Percentiles rank a stretch among this genome's conserved stretches.
These are phyloP conservation scores for Rhabdornis inornatus DNA, from an alignment of 2,113 vertebrate species.

Conservation along the genomic window DNA sequence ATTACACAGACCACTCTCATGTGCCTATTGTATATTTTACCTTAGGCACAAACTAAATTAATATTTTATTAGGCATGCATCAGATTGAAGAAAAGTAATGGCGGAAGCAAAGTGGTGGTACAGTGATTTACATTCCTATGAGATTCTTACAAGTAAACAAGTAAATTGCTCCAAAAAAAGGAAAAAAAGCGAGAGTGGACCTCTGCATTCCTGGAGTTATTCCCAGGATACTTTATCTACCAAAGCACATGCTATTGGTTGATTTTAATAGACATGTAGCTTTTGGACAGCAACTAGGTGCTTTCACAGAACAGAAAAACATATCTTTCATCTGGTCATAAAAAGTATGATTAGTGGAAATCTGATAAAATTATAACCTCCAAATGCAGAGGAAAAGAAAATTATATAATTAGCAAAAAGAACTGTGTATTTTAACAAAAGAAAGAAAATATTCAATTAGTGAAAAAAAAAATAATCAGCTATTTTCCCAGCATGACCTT, in stretches of 20 bases:
- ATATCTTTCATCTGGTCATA: neutral
- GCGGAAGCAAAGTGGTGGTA: neutral
- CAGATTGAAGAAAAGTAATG: neutral
- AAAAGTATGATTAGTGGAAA: neutral
- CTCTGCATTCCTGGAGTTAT: neutral
- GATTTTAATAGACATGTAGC: neutral
- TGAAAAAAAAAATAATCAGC: neutral
- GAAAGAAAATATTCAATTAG: neutral
- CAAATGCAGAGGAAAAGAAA: neutral
- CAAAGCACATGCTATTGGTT: neutral
- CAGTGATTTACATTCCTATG: neutral
- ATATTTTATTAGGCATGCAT: neutral
- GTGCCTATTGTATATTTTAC: neutral
- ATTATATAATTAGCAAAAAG: neutral
- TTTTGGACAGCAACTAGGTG: neutral
- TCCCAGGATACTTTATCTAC: neutral
- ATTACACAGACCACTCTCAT: neutral
- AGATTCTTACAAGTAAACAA: slow-evolving; percentile 41
- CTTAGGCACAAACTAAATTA: neutral
- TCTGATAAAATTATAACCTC: neutral
- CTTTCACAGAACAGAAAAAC: neutral
- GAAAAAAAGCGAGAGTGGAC: neutral
- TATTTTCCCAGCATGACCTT: neutral
- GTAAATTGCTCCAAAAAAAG: neutral
- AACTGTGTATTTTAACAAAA: neutral